phyloP scores from a whole-genome alignment of 2,888 invertebrate species.

The Caenorhabditis zanzibari region DNA sequence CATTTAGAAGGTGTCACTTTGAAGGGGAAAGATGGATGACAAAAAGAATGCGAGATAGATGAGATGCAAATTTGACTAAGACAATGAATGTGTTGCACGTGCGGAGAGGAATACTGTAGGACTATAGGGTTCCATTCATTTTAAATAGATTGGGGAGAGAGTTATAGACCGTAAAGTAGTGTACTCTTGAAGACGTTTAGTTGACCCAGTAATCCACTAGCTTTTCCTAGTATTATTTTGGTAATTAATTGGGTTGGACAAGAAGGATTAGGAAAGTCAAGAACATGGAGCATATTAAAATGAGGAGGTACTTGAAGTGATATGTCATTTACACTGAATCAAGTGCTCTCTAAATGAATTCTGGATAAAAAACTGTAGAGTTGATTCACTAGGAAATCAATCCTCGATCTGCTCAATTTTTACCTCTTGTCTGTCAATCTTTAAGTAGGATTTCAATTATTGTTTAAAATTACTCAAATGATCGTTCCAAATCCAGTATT shows the following conservation, averaged over 20 bases:
- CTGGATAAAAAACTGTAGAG: not conserved
- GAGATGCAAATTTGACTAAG: slow-evolving; percentile 11
- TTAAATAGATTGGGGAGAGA: slow-evolving; percentile 4
- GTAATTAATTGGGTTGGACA: slow-evolving; percentile 14
- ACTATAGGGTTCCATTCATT: slow-evolving; percentile 1
- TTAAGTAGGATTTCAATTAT: no score
- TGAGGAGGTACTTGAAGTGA: slow-evolving; percentile 8
- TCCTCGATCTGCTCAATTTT: no score
- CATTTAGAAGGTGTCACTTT: slow-evolving; percentile 28
- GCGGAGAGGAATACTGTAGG: slow-evolving; percentile 4
- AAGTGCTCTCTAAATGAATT: not conserved
- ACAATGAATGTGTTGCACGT: slow-evolving; percentile 21
- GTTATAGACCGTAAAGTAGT: slow-evolving; percentile 18
- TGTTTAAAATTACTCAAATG: no score
- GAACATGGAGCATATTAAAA: slow-evolving; percentile 10
- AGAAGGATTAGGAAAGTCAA: slow-evolving; percentile 13
- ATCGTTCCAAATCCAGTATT: no score
- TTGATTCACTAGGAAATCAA: no score
- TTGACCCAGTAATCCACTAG: slow-evolving; percentile 43
- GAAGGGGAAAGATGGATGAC: slow-evolving; percentile 24
- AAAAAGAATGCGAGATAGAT: slow-evolving; percentile 34
- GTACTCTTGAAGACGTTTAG: slow-evolving; percentile 48
- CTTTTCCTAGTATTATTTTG: slow-evolving; percentile 47
- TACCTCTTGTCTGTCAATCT: no score
- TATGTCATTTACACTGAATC: slow-evolving; percentile 16